Conservation (phyloP, 2,797 vertebrate genomes). For the Hylomyscus alleni region DNA sequence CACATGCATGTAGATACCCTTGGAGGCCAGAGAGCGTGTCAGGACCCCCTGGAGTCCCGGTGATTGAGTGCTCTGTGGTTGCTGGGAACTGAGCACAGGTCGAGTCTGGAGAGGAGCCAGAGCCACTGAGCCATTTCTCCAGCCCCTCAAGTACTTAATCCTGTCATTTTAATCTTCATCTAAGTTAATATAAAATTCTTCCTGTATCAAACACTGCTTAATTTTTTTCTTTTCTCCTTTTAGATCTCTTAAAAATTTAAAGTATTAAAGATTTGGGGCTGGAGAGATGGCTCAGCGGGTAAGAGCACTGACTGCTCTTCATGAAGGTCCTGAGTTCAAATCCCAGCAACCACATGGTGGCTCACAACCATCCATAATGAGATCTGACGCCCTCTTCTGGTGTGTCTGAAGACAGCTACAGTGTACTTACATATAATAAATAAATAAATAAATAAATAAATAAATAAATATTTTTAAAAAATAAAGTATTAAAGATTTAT, state of each 20-base stretch:
- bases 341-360: too few species aligned
- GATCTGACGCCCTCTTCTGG: too few species aligned
- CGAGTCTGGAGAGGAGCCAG: neutral
- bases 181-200: slow-evolving; percentile 19
- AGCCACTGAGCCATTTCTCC: neutral
- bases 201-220: neutral
- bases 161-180: neutral
- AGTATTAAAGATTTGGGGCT: slow-evolving; percentile 1
- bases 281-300: too few species aligned
- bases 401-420: too few species aligned
- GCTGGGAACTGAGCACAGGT: neutral
- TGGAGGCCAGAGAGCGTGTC: neutral
- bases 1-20: neutral
- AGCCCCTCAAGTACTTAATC: slow-evolving; percentile 9
- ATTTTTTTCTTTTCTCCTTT: neutral
- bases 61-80: neutral
- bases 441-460: too few species aligned
- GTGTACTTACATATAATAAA: too few species aligned
- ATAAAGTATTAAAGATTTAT: slow-evolving; percentile 12
- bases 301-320: too few species aligned
- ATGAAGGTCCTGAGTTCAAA: too few species aligned
- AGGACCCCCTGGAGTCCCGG: neutral
- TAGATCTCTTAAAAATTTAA: slow-evolving; percentile 30
- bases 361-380: too few species aligned
- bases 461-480: too few species aligned